Base-by-base conservation (phyloP, 2,797 vertebrate species). In the Parotocinclus haroldoi region DNA sequence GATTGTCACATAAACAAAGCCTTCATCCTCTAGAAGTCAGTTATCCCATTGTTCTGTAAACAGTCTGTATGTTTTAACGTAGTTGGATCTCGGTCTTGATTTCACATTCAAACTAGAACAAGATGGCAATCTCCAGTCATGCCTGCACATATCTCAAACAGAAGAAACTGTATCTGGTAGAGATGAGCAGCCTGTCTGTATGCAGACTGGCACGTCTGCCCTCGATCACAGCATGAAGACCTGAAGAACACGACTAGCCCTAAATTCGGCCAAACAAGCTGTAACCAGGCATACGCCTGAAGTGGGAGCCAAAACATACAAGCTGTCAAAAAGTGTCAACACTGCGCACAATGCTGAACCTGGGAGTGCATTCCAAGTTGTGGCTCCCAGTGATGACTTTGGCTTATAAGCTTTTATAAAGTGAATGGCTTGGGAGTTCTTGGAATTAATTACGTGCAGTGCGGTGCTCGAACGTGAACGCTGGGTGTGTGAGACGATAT, bases 401-500 rank as follows among this genome's bases (percentile, higher is more conserved):
- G 66, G 65, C 65, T 68, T 51, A 59, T 37, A 49, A 53, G 39
- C 57, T 65, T 67, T 63, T 58, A 12, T 36, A 38, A 45, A 58
- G 45, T 50, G 38, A 69, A 63, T 57, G 53, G 16, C 27, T 56
- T n/a, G 7, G 18, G 38, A 63, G 36, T 11, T 62, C 48, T 27
- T 13, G 14, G 57, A 56, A 40, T 36, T 63, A 57, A 63, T 51
- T 58, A 51, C 54, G 37, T 54, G 60, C 54, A 52, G 59, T 9
- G n/a, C n/a, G 16, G 19, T n/a, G 46, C 53, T 61, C 38, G 7
- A 45, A 52, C 19, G 27, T 17, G 49, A 75, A 39, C 42, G 58
- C 54, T 54, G 63, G 58, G 17, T 13, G 40, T 11, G 60, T 62
- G 16, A 58, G 49, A 44, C 38, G 58, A 64, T 59, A 55, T 52